Evolutionary conservation across 2,113 vertebrate genomes (phyloP), one percentile per base, ranked within the genome.

Genomic region (Urocolius indicus): DNA sequence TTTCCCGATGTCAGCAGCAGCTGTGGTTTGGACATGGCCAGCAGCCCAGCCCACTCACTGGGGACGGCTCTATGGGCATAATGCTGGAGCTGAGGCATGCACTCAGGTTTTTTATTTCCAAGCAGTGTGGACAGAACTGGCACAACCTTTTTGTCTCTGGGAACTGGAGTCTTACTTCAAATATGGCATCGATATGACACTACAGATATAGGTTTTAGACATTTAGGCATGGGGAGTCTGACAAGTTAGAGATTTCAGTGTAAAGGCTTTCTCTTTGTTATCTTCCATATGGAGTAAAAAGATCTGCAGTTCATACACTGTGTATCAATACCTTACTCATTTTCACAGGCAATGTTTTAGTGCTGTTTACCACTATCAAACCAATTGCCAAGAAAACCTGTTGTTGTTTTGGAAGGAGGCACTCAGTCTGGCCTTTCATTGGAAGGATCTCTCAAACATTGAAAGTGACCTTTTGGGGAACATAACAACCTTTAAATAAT

Each of bases 21-120:
- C 80, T 89, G 83, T 55, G 69, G 67, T 30, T 41, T 84, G 84
- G 68, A 22, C 0, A 0, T 84, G 19, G 77, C 73, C 84, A 89
- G n/a, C 49, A 65, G 58, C 62, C 48, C 2, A 2, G 58, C 62
- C 48, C 2, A 2, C 71, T 61, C 62, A 4, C 12, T 2, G 3
- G 54, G 46, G 43, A 63, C n/a, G 20, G 6, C 26, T 38, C 52
- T 11, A 4, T 1, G 0, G 38, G 34, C 7, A 4, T 48, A 32
- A 34, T 67, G 18, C 65, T 68, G 30, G 68, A 13, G 26, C 0
- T 6, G 2, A 34, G 27, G 32, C 49, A 93, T 61, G 46, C 43
- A 12, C 63, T 93, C 43, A 19, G 32, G 16, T 43, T 73, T 82
- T 92, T 73, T 27, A 41, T 52, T 36, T 45, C 7, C 51, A 15